phyloP scores from a whole-genome alignment of 2,113 vertebrate species.

The Monopterus albus region DNA sequence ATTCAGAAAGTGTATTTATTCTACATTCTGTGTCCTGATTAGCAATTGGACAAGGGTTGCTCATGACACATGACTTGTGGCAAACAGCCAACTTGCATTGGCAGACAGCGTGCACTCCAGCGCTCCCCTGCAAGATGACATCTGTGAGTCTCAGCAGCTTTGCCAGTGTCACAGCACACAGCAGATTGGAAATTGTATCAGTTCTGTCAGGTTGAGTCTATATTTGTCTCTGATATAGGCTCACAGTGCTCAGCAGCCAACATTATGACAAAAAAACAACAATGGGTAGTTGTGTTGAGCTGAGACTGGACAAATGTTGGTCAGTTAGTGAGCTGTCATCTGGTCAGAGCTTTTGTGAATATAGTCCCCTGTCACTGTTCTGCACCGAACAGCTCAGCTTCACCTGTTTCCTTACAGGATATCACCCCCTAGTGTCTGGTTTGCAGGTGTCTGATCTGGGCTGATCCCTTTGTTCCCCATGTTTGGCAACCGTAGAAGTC shows the following conservation, averaged over 20 bases:
- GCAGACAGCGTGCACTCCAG: slow-evolving; percentile 47
- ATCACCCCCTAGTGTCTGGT: slow-evolving; percentile 80
- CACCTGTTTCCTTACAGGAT: slow-evolving; percentile 60
- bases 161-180: slow-evolving; percentile 76
- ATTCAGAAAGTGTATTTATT: slow-evolving; percentile 28
- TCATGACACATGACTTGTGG: slow-evolving; percentile 52
- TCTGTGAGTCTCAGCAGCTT: slow-evolving; percentile 64
- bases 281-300: slow-evolving; percentile 37
- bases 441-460: slow-evolving; percentile 76
- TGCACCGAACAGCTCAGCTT: slow-evolving; percentile 30
- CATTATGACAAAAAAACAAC: slow-evolving; percentile 43
- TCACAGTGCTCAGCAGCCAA: slow-evolving; percentile 48
- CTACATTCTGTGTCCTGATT: slow-evolving; percentile 31
- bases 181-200: slow-evolving; percentile 79
- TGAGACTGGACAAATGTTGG: slow-evolving; percentile 51
- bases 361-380: slow-evolving; percentile 6
- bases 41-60: slow-evolving; percentile 18
- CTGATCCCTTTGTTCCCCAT: slow-evolving; percentile 80
- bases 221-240: slow-evolving; percentile 71
- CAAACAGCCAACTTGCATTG: slow-evolving; percentile 38
- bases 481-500: slow-evolving; percentile 75
- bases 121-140: slow-evolving; percentile 70
- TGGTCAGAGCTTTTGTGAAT: slow-evolving; percentile 37
- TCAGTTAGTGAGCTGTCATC: slow-evolving; percentile 44
- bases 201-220: slow-evolving; percentile 75